Percentiles rank a stretch among this genome's conserved stretches.
These are phyloP conservation scores for Hypotaenidia philippensis DNA, from an alignment of 2,797 vertebrate species.

Conservation along the genomic window DNA sequence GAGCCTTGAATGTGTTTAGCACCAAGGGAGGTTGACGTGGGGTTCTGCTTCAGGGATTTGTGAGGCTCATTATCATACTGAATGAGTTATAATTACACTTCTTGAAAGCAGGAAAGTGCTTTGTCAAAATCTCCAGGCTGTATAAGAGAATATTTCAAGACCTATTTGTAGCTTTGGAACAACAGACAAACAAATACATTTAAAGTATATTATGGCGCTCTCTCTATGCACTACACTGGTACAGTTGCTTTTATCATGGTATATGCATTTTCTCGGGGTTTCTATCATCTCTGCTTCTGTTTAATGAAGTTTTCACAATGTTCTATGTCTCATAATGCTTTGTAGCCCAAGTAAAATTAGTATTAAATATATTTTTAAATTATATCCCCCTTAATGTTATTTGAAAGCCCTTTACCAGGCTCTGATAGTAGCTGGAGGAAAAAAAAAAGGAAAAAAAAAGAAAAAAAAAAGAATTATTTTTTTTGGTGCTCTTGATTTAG, in stretches of 20 bases:
- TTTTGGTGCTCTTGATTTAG: background rate
- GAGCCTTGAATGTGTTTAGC: background rate
- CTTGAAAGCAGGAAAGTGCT: background rate
- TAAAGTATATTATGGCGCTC: background rate
- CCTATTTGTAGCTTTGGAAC: background rate
- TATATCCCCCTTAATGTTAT: background rate
- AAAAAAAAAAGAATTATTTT: background rate
- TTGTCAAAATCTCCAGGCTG: conserved; percentile 22
- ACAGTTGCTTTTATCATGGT: background rate
- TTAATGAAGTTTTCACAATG: background rate
- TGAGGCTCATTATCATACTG: background rate
- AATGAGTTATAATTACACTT: conserved; percentile 35
- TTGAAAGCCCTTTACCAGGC: background rate
- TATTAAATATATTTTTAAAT: background rate
- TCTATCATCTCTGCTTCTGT: background rate
- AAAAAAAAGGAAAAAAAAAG: background rate
- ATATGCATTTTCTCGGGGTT: background rate
- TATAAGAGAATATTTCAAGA: background rate
- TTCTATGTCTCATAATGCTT: background rate
- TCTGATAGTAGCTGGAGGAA: background rate
- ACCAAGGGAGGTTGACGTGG: background rate
- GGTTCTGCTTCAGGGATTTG: conserved; percentile 5
- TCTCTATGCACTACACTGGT: background rate
- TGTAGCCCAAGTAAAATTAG: background rate
- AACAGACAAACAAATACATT: background rate